These are phyloP conservation scores for Neotragus pygmaeus DNA, from an alignment of 2,113 vertebrate genomes.

Conservation along the genomic window DNA sequence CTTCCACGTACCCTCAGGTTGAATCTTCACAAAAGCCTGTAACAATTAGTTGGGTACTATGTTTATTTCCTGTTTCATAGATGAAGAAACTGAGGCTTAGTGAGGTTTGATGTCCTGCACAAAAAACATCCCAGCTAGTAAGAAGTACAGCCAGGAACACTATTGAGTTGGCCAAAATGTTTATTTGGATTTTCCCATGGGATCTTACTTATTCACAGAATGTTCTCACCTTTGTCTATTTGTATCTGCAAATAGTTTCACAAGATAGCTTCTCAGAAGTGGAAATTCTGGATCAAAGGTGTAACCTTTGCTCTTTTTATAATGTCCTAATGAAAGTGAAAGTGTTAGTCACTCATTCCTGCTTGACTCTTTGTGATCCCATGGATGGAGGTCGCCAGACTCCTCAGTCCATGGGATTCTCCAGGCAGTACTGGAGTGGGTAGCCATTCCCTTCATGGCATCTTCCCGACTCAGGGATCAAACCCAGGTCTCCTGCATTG, in stretches of 20 bases:
- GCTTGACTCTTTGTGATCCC: not conserved
- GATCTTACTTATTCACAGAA: not conserved
- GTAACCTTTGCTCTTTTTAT: not conserved
- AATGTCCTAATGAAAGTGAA: not conserved
- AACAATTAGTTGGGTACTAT: not conserved
- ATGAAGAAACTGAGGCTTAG: not conserved
- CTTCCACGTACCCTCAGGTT: accelerated
- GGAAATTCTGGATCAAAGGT: not conserved
- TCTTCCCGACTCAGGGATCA: not conserved
- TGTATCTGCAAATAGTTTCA: not conserved
- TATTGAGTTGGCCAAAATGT: not conserved
- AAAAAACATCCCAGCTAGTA: not conserved
- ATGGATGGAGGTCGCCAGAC: not conserved
- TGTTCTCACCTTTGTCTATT: not conserved
- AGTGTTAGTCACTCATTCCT: not conserved
- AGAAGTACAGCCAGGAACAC: not conserved
- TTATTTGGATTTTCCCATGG: not conserved
- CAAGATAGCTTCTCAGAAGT: not conserved
- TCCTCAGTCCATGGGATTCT: not conserved
- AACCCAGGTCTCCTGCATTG: not conserved
- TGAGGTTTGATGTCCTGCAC: not conserved
- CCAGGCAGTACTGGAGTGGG: not conserved
- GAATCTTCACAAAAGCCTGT: not conserved
- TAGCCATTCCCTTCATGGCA: not conserved
- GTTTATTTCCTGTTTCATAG: not conserved